phyloP scores from a whole-genome alignment of 2,113 vertebrate genomes.

The Promerops cafer region DNA sequence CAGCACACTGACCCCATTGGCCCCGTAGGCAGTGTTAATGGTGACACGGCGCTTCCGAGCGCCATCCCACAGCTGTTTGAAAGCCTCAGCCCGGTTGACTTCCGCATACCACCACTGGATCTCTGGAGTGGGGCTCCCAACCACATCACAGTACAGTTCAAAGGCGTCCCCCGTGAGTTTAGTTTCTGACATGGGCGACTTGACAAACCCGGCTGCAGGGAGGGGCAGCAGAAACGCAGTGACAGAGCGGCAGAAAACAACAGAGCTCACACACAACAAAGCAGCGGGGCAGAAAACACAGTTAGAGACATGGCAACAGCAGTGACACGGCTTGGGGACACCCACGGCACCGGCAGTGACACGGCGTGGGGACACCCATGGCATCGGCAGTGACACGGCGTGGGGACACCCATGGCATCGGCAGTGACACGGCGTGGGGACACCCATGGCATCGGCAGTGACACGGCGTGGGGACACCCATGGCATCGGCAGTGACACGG shows the following conservation, averaged over 20 bases:
- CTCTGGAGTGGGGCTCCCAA: constrained; percentile 95
- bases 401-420: fast-evolving
- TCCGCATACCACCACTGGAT: constrained; percentile 99
- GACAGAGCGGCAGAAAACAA: constrained; percentile 69
- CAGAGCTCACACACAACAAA: constrained; percentile 72
- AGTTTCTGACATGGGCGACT: constrained; percentile 99
- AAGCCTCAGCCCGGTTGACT: constrained; percentile 96
- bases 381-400: no score
- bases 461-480: neutral
- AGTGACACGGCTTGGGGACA: neutral
- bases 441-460: fast-evolving
- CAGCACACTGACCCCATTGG: constrained; percentile 95
- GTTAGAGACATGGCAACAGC: neutral
- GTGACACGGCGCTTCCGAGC: constrained; percentile 93
- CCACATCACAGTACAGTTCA: constrained; percentile 99
- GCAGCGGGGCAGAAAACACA: constrained; percentile 73
- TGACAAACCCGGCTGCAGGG: constrained; percentile 99
- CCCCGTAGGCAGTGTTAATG: constrained; percentile 93
- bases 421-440: neutral
- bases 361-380: neutral
- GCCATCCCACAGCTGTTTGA: constrained; percentile 98
- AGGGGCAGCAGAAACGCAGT: constrained; percentile 80
- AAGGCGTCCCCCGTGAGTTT: constrained; percentile 99
- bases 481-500: fast-evolving
- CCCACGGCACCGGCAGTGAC: fast-evolving